A percentile compares a stretch with the other conserved stretches of the same genome.
Conservation (phyloP, 2,797 vertebrate genomes). For the Eidolon dupreanum region DNA sequence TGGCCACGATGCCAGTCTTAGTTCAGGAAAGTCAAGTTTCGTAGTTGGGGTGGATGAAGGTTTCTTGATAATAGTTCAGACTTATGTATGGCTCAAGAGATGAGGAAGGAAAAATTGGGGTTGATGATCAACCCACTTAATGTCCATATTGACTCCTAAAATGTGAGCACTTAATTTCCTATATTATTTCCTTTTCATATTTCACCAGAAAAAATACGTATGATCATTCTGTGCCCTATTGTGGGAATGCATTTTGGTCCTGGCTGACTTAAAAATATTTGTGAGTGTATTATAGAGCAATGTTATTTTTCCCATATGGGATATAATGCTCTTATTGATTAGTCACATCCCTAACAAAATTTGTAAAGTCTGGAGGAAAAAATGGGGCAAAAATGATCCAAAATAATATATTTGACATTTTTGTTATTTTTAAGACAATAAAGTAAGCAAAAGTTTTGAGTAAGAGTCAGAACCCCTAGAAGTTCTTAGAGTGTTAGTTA, state of each 20-base stretch:
- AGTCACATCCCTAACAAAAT: neutral
- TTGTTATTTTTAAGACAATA: constrained; percentile 41
- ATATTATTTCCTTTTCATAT: neutral
- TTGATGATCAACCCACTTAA: neutral
- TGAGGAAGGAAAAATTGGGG: constrained; percentile 47
- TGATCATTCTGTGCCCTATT: neutral
- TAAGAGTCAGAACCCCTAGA: neutral
- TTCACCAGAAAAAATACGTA: constrained; percentile 3
- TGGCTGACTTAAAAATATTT: constrained; percentile 9
- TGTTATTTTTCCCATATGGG: neutral
- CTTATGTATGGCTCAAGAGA: constrained; percentile 22
- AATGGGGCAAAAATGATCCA: neutral
- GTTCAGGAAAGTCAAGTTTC: constrained; percentile 70
- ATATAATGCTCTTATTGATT: neutral
- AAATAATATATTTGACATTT: neutral
- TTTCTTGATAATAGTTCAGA: constrained; percentile 44
- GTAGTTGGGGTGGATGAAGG: constrained; percentile 28
- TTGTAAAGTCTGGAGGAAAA: neutral
- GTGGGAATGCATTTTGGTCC: neutral
- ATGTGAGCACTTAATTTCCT: constrained; percentile 19
- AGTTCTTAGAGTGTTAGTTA: constrained; percentile 23
- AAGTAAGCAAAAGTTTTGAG: constrained; percentile 4
- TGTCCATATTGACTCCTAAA: neutral
- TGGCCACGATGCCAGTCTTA: neutral
- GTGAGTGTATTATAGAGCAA: neutral